Base-by-base conservation (phyloP, 2,888 invertebrate species). In the Dryobotodes eremita region DNA sequence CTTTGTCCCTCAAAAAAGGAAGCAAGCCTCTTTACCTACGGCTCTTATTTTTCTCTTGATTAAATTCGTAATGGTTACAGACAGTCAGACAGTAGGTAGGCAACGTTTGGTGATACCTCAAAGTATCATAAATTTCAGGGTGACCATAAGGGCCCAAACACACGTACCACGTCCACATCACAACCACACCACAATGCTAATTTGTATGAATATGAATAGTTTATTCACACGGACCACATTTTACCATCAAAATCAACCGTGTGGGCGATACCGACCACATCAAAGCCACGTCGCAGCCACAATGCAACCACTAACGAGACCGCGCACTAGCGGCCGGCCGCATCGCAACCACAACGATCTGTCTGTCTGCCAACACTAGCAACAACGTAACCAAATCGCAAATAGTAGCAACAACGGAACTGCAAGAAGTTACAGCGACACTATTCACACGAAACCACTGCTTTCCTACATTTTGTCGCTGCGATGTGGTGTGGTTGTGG, bases 21-120 rank as follows among this genome's bases (percentile, higher is more conserved):
- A 77, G 23, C 62, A 57, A 15, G 59, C 31, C 65, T 53, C 53
- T 62, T 59, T 69, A 4, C 11, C 20, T 61, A 42, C 59, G 7
- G 26, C 31, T 61, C 20, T 59, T 26, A 77, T 85, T 80, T 87
- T 85, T 75, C 75, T 53, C 74, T 79, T 85, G 75, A 87, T 85
- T 87, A 83, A 85, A 86, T 78, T 85, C 66, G 20, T 71, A 79
- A 87, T 81, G 66, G 65, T 68, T 69, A 55, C 55, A 70, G 48
- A 62, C 75, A 77, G 62, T 69, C 57, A 31, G 13, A 31, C 23
- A 46, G n/a, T 55, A 26, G 10, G 53, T n/a, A 36, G 8, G 64
- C 31, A 70, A 79, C 55, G 61, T 31, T 70, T 79, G 36, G 53
- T 13, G 66, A 78, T 64, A 78, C 65, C 73, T 68, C 57, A 42